Evolutionary conservation across 2,888 invertebrate species (phyloP).

Genomic region (Acleris holmiana): DNA sequence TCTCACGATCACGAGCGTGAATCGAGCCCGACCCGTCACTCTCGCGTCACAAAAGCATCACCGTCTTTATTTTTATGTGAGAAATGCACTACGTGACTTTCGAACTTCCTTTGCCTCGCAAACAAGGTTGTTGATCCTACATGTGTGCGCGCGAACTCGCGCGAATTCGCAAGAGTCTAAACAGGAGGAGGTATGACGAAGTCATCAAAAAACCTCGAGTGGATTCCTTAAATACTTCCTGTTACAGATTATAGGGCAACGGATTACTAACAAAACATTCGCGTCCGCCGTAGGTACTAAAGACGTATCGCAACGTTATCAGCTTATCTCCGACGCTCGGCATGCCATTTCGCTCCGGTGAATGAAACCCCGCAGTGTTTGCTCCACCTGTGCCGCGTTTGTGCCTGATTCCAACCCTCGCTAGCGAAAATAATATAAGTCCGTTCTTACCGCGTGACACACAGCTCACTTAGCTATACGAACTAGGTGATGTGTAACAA

Average conservation of each 20-base stretch:
- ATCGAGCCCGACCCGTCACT: constrained; percentile 59
- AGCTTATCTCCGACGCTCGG: constrained; percentile 76
- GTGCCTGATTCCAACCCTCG: constrained; percentile 52
- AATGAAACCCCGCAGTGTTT: constrained; percentile 66
- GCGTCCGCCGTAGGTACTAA: constrained; percentile 43
- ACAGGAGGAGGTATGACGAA: background rate
- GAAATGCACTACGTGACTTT: constrained; percentile 61
- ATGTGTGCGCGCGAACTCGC: constrained; percentile 27
- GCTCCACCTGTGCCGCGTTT: constrained; percentile 60
- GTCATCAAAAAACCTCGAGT: constrained; percentile 42
- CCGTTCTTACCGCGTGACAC: constrained; percentile 51
- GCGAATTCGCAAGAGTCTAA: constrained; percentile 20
- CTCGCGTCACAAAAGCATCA: constrained; percentile 60
- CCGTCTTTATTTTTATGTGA: constrained; percentile 63
- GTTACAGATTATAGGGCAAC: constrained; percentile 39
- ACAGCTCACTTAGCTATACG: constrained; percentile 35
- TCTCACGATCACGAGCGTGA: constrained; percentile 62
- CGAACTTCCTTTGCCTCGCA: constrained; percentile 45
- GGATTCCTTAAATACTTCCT: constrained; percentile 24
- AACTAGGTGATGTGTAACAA: constrained; percentile 29
- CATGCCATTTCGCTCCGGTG: constrained; percentile 71
- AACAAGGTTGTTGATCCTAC: constrained; percentile 39
- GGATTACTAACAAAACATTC: constrained; percentile 59
- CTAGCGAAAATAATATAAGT: constrained; percentile 53
- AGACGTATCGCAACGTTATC: constrained; percentile 72